Evolutionary conservation across 2,888 invertebrate species (phyloP).

Genomic region (Lasioglossum figueresi): DNA sequence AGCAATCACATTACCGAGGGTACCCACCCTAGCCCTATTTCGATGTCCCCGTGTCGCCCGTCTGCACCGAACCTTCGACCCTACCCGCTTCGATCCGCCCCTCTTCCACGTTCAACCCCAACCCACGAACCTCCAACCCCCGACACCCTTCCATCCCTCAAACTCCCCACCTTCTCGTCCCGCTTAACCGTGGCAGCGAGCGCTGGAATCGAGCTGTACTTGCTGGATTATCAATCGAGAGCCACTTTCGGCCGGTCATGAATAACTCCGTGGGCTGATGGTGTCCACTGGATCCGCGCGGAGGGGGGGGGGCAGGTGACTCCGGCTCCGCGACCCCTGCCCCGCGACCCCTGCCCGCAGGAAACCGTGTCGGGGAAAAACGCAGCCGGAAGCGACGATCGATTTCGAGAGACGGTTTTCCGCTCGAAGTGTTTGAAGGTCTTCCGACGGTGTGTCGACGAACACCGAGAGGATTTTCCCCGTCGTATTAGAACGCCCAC

Average conservation of each 20-base stretch:
- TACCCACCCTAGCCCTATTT: conserved; percentile 77
- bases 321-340: conserved; percentile 21
- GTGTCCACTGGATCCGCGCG: conserved; percentile 23
- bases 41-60: conserved; percentile 72
- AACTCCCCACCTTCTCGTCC: conserved; percentile 41
- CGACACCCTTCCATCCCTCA: neutral
- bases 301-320: neutral
- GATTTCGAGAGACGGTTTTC: conserved; percentile 57
- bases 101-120: conserved; percentile 25
- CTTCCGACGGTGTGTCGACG: neutral
- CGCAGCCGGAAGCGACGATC: conserved; percentile 51
- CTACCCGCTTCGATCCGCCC: conserved; percentile 60
- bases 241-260: conserved; percentile 69
- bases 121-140: conserved; percentile 20
- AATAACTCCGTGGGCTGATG: conserved; percentile 60
- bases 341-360: conserved; percentile 27
- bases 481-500: neutral
- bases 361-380: conserved; percentile 43
- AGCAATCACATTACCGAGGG: conserved; percentile 78
- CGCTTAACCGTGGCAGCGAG: conserved; percentile 45
- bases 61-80: conserved; percentile 66
- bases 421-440: conserved; percentile 47
- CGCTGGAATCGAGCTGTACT: conserved; percentile 64
- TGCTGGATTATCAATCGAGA: conserved; percentile 73
- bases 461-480: neutral